Conservation (phyloP, 2,888 invertebrate genomes). For the Mermis nigrescens region DNA sequence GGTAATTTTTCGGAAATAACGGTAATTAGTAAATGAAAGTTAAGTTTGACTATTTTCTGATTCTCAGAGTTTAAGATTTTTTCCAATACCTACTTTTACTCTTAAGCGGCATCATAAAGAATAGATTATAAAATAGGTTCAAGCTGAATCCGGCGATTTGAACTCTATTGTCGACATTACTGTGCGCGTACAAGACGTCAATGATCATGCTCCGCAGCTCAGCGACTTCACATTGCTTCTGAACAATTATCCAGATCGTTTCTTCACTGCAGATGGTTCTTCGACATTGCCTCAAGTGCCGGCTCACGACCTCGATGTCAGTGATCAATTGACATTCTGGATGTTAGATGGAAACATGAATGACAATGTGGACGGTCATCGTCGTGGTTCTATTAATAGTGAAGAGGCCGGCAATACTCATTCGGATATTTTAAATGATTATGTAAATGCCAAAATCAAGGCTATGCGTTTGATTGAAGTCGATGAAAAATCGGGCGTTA, state of each 20-base stretch:
- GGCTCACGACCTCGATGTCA: conserved; percentile 80
- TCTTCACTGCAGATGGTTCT: conserved; percentile 71
- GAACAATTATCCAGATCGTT: conserved; percentile 80
- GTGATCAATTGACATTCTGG: conserved; percentile 40
- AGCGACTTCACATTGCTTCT: conserved; percentile 76
- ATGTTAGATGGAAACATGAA: background rate
- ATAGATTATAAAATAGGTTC: no score
- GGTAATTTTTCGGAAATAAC: no score
- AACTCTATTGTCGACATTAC: conserved; percentile 25
- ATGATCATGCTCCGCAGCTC: conserved; percentile 77
- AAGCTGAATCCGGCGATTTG: conserved; percentile 43
- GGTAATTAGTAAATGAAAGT: no score
- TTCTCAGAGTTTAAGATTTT: no score
- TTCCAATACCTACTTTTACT: no score
- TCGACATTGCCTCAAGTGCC: conserved; percentile 80
- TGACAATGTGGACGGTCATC: no score
- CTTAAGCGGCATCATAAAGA: no score
- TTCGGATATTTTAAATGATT: no score
- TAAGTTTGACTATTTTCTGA: no score
- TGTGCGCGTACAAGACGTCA: conserved; percentile 36
- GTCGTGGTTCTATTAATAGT: no score
- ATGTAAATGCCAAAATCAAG: no score
- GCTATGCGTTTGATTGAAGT: conserved; percentile 62
- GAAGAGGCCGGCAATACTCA: conserved; percentile 50
- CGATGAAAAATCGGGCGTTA: conserved; percentile 60